Conservation (phyloP, 2,888 invertebrate species). For the Macrophya annulata region DNA sequence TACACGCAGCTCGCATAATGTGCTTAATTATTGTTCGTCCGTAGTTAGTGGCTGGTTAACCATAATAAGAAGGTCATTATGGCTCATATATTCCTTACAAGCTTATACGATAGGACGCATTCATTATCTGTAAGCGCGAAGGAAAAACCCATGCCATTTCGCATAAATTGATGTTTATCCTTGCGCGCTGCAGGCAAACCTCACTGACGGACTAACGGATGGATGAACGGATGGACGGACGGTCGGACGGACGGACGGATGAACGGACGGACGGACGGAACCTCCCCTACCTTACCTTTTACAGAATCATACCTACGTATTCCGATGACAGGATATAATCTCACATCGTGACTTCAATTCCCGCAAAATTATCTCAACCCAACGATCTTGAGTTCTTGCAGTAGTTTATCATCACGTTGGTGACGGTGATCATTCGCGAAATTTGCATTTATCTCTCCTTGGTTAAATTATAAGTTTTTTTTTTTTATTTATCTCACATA, state of each 20-base stretch:
- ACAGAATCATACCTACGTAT: slow-evolving; percentile 26
- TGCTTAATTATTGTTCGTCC: slow-evolving; percentile 75
- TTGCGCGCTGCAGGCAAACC: slow-evolving; percentile 11
- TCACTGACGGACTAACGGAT: slow-evolving; percentile 29
- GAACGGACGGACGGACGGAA: slow-evolving; percentile 38
- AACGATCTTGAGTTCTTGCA: background rate
- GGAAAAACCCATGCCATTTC: slow-evolving; percentile 53
- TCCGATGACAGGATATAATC: slow-evolving; percentile 18
- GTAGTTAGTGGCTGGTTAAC: slow-evolving; percentile 76
- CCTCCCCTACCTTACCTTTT: slow-evolving; percentile 31
- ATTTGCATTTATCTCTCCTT: background rate
- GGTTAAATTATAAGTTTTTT: background rate
- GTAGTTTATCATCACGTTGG: background rate
- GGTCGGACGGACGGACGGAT: too few species aligned
- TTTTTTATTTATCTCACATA: background rate
- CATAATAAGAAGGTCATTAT: slow-evolving; percentile 77
- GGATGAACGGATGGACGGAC: slow-evolving; percentile 16
- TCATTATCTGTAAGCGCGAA: slow-evolving; percentile 51
- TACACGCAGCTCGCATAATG: slow-evolving; percentile 68
- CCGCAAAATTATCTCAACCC: background rate
- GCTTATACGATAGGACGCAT: slow-evolving; percentile 65
- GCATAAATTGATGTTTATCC: slow-evolving; percentile 55
- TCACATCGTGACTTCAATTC: background rate
- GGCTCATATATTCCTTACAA: slow-evolving; percentile 68
- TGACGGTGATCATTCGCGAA: background rate